Evolutionary conservation across 2,113 vertebrate genomes (phyloP).

Genomic region (Vidua chalybeata): DNA sequence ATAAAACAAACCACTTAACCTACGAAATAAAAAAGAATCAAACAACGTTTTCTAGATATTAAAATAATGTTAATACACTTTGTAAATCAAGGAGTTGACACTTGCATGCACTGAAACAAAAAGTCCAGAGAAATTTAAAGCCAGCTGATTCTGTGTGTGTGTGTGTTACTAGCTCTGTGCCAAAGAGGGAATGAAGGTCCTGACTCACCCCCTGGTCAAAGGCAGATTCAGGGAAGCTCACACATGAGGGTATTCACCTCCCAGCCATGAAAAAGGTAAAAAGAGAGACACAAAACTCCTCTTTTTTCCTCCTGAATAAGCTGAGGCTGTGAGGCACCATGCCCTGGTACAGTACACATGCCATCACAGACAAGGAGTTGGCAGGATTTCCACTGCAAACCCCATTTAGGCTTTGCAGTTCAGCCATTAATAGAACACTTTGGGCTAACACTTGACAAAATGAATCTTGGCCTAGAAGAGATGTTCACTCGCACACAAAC

Average conservation of each 20-base stretch:
- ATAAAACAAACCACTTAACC: constrained; percentile 45
- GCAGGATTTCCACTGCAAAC: constrained; percentile 31
- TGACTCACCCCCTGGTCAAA: constrained; percentile 44
- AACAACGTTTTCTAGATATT: neutral
- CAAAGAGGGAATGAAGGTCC: constrained; percentile 48
- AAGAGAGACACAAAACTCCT: neutral
- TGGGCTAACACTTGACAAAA: constrained; percentile 51
- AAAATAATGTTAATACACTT: constrained; percentile 51
- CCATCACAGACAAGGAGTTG: constrained; percentile 6
- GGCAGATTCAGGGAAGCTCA: constrained; percentile 29
- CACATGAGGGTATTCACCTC: neutral
- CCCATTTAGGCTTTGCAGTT: constrained; percentile 49
- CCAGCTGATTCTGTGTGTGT: neutral
- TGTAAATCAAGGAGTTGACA: constrained; percentile 42
- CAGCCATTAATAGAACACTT: constrained; percentile 61
- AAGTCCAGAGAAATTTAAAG: constrained; percentile 53
- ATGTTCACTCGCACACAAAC: constrained; percentile 10
- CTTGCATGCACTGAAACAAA: constrained; percentile 36
- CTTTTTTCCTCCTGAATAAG: neutral
- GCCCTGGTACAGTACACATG: neutral
- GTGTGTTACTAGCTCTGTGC: neutral
- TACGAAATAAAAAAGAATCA: constrained; percentile 21
- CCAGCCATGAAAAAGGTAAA: neutral
- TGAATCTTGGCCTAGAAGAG: constrained; percentile 46
- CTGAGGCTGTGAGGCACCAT: neutral